phyloP scores from a whole-genome alignment of 2,888 invertebrate species.

The Microchrysa polita region DNA sequence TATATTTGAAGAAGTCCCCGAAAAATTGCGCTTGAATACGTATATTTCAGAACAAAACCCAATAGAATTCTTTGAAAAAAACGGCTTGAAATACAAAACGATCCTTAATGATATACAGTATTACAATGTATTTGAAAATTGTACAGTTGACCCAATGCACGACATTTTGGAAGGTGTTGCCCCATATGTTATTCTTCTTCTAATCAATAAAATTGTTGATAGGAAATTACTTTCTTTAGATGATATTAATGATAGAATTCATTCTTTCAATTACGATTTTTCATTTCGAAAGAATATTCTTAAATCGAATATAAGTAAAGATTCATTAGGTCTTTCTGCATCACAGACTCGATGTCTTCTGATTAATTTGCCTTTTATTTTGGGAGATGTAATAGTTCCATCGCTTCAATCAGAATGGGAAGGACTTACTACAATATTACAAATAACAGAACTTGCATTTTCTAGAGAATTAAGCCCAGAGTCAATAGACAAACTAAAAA shows the following conservation, averaged over 20 bases:
- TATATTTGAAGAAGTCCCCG: constrained; percentile 34
- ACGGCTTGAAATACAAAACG: constrained; percentile 36
- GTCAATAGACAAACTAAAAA: not conserved
- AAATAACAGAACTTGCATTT: constrained; percentile 39
- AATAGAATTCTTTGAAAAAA: not conserved
- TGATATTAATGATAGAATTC: constrained; percentile 46
- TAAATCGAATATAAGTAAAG: constrained; percentile 36
- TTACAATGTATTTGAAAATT: constrained; percentile 41
- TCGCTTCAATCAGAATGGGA: constrained; percentile 21
- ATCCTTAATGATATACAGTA: constrained; percentile 42
- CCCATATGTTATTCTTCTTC: constrained; percentile 35
- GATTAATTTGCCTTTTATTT: constrained; percentile 36
- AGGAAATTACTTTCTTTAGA: constrained; percentile 35
- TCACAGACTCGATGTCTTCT: constrained; percentile 23
- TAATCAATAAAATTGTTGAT: constrained; percentile 40
- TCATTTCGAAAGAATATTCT: constrained; percentile 34
- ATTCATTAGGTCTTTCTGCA: constrained; percentile 44
- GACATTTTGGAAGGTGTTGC: constrained; percentile 47
- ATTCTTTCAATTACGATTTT: constrained; percentile 44
- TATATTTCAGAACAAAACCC: not conserved
- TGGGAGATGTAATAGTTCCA: constrained; percentile 41
- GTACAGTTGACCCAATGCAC: constrained; percentile 47
- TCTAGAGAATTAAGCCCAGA: constrained; percentile 9
- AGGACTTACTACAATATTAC: constrained; percentile 16
- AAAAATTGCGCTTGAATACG: constrained; percentile 17